A percentile compares a stretch with the other conserved stretches of the same genome.
These are phyloP conservation scores for Schizopygopsis pylzovi DNA, from an alignment of 2,797 vertebrate species.

Conservation along the genomic window DNA sequence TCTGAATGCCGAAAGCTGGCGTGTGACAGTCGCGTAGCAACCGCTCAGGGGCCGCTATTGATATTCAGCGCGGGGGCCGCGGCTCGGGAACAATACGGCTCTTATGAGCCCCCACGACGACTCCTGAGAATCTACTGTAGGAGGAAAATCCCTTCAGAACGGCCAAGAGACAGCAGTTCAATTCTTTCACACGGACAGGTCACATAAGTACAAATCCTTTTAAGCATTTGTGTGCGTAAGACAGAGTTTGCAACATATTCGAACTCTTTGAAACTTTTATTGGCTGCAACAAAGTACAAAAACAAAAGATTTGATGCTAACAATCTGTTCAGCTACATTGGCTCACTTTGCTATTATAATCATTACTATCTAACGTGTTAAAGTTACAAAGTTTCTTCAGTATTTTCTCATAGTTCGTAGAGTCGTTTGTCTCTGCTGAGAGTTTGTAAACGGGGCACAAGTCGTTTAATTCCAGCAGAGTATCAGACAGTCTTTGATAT, in stretches of 20 bases:
- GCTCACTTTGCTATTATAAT: neutral
- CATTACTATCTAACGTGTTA: conserved; percentile 13
- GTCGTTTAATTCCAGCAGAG: conserved; percentile 6
- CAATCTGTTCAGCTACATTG: neutral
- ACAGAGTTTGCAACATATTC: neutral
- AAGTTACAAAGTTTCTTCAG: neutral
- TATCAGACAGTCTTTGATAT: conserved; percentile 10
- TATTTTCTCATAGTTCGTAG: neutral
- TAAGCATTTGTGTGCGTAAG: neutral
- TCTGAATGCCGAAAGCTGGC: conserved; percentile 65
- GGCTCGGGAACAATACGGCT: conserved; percentile 76
- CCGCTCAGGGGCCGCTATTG: conserved; percentile 68
- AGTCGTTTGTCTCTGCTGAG: conserved; percentile 17
- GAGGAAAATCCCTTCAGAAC: conserved; percentile 73
- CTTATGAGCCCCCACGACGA: conserved; percentile 68
- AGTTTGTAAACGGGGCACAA: neutral
- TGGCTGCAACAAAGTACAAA: conserved; percentile 18
- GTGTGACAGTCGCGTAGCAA: conserved; percentile 82
- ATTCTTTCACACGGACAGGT: neutral
- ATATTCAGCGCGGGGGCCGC: conserved; percentile 69
- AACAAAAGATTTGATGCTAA: neutral
- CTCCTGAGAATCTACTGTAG: conserved; percentile 67
- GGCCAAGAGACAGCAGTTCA: conserved; percentile 6
- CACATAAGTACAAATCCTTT: neutral
- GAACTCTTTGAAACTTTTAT: conserved; percentile 18